Evolutionary conservation across 2,797 vertebrate species (phyloP).

Genomic region (Lophius americanus): DNA sequence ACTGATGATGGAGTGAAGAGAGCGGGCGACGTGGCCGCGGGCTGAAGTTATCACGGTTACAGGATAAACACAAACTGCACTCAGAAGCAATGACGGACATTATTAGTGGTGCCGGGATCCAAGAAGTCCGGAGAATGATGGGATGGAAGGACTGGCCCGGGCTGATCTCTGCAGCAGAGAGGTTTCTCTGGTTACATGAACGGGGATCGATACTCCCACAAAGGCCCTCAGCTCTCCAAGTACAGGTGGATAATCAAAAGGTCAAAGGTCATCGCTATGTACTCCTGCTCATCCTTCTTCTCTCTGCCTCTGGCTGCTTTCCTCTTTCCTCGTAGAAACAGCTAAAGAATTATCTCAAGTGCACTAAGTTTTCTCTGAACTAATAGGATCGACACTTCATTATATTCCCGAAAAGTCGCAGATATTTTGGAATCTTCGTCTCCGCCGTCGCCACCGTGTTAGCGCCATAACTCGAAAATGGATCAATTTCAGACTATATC

Average conservation of each 20-base stretch:
- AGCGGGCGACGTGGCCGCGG: constrained; percentile 33
- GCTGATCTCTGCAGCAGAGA: constrained; percentile 61
- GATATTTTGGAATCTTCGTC: too few relatives aligned
- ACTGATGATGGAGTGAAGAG: constrained; percentile 37
- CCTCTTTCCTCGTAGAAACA: not conserved
- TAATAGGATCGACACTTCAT: too few relatives aligned
- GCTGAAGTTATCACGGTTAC: constrained; percentile 58
- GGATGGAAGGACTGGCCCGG: constrained; percentile 62
- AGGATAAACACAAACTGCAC: constrained; percentile 58
- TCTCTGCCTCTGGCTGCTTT: constrained; percentile 14
- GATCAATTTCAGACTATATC: too few relatives aligned
- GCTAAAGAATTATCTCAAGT: too few relatives aligned
- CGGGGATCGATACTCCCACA: constrained; percentile 72
- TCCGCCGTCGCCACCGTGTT: too few relatives aligned
- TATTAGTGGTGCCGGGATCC: constrained; percentile 63
- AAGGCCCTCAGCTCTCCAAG: constrained; percentile 54
- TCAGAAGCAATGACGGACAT: constrained; percentile 61
- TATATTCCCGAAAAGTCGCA: too few relatives aligned
- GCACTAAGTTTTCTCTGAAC: too few relatives aligned
- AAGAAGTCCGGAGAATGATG: constrained; percentile 62
- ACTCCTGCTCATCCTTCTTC: constrained; percentile 26
- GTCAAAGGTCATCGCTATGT: constrained; percentile 67
- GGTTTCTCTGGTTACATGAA: constrained; percentile 75
- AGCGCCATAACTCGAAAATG: too few relatives aligned
- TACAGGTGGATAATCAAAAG: constrained; percentile 70